phyloP scores from a whole-genome alignment of 2,797 vertebrate genomes.

The Coracias cyanogaster region DNA sequence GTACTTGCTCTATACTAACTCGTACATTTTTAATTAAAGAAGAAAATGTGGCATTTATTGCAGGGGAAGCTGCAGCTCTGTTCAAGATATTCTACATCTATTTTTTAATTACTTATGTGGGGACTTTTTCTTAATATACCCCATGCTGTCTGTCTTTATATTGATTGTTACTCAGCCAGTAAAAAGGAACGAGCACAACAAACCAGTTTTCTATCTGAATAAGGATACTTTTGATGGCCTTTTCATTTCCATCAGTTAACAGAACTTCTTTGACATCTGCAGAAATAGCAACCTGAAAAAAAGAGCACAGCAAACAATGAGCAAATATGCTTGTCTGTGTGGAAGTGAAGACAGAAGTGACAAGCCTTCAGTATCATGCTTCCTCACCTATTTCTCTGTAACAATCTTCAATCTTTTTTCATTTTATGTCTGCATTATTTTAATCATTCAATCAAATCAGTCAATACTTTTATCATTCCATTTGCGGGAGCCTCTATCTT shows the following conservation, averaged over 20 bases:
- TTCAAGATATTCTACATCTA: slow-evolving; percentile 43
- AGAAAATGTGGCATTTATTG: slow-evolving; percentile 42
- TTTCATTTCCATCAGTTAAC: slow-evolving; percentile 99
- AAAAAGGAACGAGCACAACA: slow-evolving; percentile 76
- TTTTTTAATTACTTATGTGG: slow-evolving; percentile 78
- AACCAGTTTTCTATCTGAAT: slow-evolving; percentile 83
- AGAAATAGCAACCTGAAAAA: slow-evolving; percentile 96
- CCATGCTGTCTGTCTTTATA: slow-evolving; percentile 81
- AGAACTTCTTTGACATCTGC: slow-evolving; percentile 99
- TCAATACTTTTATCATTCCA: slow-evolving; percentile 99
- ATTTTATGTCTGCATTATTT: slow-evolving; percentile 99
- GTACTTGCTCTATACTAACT: neutral
- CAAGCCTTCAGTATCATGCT: slow-evolving; percentile 90
- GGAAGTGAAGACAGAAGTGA: slow-evolving; percentile 86
- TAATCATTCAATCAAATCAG: slow-evolving; percentile 99
- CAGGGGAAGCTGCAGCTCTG: neutral
- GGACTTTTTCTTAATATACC: slow-evolving; percentile 72
- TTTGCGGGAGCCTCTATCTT: slow-evolving; percentile 99
- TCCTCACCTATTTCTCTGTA: slow-evolving; percentile 90
- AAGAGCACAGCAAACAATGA: slow-evolving; percentile 85
- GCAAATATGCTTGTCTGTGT: slow-evolving; percentile 85
- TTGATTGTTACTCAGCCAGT: slow-evolving; percentile 77
- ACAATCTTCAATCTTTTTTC: slow-evolving; percentile 90
- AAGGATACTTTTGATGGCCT: slow-evolving; percentile 99
- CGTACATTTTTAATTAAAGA: neutral